Evolutionary conservation across 2,888 invertebrate species (phyloP).

Genomic region (Temnothorax rugatulus): DNA sequence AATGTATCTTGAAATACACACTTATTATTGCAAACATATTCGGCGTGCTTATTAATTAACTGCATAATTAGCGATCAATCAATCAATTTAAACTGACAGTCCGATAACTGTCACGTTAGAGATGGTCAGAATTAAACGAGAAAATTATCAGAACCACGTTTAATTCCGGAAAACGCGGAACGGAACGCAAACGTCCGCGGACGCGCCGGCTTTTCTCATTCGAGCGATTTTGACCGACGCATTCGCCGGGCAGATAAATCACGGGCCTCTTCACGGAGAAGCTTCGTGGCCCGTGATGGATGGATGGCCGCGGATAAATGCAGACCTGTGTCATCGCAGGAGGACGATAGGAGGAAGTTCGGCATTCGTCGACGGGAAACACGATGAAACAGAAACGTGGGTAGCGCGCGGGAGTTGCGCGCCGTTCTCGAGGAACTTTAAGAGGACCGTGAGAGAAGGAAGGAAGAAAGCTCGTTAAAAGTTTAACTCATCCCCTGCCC

Average conservation of each 20-base stretch:
- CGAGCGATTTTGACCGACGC: constrained; percentile 43
- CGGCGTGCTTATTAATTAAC: too few species aligned
- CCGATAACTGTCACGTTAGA: neutral
- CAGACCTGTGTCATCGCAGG: constrained; percentile 50
- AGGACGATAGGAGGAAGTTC: constrained; percentile 51
- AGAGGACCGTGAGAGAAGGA: constrained; percentile 25
- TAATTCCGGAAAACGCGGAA: constrained; percentile 27
- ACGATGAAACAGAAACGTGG: constrained; percentile 49
- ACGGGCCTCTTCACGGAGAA: constrained; percentile 41
- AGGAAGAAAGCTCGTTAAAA: constrained; percentile 57
- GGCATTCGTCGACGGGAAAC: constrained; percentile 57
- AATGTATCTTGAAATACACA: neutral
- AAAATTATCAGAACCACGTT: neutral
- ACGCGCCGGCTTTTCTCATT: constrained; percentile 31
- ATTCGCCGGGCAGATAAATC: constrained; percentile 56
- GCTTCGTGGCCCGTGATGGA: constrained; percentile 54
- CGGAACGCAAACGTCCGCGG: constrained; percentile 17
- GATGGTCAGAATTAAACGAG: neutral
- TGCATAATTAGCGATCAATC: neutral
- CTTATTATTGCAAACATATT: neutral
- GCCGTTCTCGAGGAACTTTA: constrained; percentile 49
- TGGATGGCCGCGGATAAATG: constrained; percentile 56
- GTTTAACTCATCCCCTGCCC: constrained; percentile 40
- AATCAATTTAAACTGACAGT: neutral
- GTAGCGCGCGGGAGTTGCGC: constrained; percentile 18